Conservation (phyloP, 2,113 vertebrate species). For the Apodemus sylvaticus region DNA sequence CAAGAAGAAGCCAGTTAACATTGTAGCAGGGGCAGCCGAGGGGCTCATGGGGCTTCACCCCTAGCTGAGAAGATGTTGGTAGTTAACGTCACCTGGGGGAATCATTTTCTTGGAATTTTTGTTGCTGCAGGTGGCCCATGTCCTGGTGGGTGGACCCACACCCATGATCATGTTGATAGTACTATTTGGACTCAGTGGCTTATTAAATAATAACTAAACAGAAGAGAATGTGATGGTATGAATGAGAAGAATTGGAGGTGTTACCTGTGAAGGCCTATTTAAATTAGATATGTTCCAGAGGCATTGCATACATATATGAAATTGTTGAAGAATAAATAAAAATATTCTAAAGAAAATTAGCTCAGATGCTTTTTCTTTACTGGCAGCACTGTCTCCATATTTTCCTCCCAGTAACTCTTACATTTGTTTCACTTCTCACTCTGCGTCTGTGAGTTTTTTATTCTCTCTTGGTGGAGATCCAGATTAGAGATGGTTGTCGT, state of each 20-base stretch:
- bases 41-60: not conserved
- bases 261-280: not conserved
- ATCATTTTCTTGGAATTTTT: not conserved
- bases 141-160: not conserved
- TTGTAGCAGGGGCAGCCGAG: not conserved
- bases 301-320: not conserved
- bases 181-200: not conserved
- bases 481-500: conserved; percentile 11
- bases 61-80: not conserved
- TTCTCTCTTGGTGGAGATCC: conserved; percentile 49
- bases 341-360: not conserved
- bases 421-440: conserved; percentile 43
- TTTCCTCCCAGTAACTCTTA: conserved; percentile 26
- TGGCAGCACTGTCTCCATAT: not conserved
- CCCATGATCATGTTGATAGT: not conserved
- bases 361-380: not conserved
- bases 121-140: not conserved
- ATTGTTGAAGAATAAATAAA: not conserved
- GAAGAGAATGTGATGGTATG: not conserved
- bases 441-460: not conserved
- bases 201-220: not conserved
- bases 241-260: not conserved
- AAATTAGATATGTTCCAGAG: not conserved
- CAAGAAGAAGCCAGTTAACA: not conserved
- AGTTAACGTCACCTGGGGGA: not conserved